A percentile compares a stretch with the other conserved stretches of the same genome.
These are phyloP conservation scores for Sebastes steindachneri DNA, from an alignment of 2,797 vertebrate species.

Conservation along the genomic window DNA sequence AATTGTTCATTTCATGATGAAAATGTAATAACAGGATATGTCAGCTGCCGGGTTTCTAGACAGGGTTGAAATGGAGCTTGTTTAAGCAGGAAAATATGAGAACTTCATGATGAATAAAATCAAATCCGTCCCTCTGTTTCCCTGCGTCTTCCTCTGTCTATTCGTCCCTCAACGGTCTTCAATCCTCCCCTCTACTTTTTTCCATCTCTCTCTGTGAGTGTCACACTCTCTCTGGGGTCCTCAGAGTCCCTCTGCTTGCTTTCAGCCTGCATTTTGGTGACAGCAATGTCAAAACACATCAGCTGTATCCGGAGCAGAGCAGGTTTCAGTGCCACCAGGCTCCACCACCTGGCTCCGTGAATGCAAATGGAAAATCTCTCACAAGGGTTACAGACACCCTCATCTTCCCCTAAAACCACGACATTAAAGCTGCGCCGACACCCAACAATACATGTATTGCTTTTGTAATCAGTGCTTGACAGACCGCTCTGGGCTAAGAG, in stretches of 20 bases:
- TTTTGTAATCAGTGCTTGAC: conserved; percentile 49
- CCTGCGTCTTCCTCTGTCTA: neutral
- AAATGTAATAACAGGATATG: conserved; percentile 46
- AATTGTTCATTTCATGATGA: conserved; percentile 39
- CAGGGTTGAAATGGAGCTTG: conserved; percentile 14
- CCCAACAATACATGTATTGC: conserved; percentile 31
- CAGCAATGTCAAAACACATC: conserved; percentile 73
- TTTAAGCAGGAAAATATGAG: neutral
- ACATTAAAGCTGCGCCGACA: conserved; percentile 29
- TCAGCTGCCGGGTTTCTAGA: conserved; percentile 29
- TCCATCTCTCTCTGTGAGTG: conserved; percentile 4
- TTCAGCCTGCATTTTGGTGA: conserved; percentile 68
- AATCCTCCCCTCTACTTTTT: conserved; percentile 17
- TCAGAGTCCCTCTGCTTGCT: conserved; percentile 55
- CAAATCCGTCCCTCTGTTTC: neutral
- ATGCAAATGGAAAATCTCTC: conserved; percentile 61
- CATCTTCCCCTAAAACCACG: conserved; percentile 28
- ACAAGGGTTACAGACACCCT: conserved; percentile 21
- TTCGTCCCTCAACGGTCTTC: conserved; percentile 4
- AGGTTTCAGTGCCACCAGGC: conserved; percentile 60
- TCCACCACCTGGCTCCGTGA: conserved; percentile 46
- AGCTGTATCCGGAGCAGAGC: conserved; percentile 50
- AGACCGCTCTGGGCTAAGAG: conserved; percentile 46
- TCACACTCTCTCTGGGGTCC: conserved; percentile 44
- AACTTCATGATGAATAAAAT: conserved; percentile 20